Evolutionary conservation across 1,140 invertebrate species (phyloP), one percentile per base, ranked within the genome.

Genomic region (Euura saliciscinereae): DNA sequence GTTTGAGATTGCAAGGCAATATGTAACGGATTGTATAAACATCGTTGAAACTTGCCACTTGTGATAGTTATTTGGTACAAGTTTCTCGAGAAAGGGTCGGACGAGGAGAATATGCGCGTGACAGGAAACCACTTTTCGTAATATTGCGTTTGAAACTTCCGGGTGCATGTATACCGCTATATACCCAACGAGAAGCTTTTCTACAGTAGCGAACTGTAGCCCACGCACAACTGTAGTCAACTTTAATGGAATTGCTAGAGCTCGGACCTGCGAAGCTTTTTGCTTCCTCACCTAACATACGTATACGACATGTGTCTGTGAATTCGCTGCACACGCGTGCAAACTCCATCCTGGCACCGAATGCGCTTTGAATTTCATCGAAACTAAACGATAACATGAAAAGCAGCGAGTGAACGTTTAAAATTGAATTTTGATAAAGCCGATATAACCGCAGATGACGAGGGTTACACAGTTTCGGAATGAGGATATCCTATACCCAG

Each of bases 381-480:
- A 6, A 59, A 59, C 3, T 3, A 6, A 59, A 59, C 6, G 51
- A 59, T 59, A 59, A n/a, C 13, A n/a, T 59, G 13, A 8, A 0
- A 59, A n/a, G 8, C 51, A 59, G 51, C 10, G 5, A 59, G 51
- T n/a, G 5, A 59, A n/a, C 8, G 51, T 59, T 59, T 59, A 59
- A 59, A 59, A 59, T 59, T 59, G 51, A 59, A 59, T 59, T 59
- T 3, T n/a, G 51, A 59, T 59, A n/a, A 59, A n/a, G 51, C 51
- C 10, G 51, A 28, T 28, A 28, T 59, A n/a, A 11, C 8, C 8
- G 51, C 46, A 51, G 6, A 59, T 59, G 51, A 11, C 51, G 51
- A 59, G 13, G 28, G 13, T 8, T 59, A 59, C 13, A 6, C 10
- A 11, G 13, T 59, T 3, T 8, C 51, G 51, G 51, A 3, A 3